phyloP scores from a whole-genome alignment of 2,113 vertebrate genomes.

The Pogonocichla stellata region DNA sequence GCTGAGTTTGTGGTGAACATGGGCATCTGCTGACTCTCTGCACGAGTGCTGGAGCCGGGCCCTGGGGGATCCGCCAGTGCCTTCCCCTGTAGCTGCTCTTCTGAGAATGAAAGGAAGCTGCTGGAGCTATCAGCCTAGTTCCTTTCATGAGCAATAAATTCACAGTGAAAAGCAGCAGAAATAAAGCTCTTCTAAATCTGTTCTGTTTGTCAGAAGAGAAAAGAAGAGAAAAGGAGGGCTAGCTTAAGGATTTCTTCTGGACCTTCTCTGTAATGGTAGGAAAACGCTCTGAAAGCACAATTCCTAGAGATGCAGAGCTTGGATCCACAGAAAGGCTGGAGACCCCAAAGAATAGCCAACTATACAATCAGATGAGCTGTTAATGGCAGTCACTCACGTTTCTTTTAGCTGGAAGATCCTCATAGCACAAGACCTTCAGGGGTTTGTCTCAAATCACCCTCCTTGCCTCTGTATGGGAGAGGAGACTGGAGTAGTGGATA shows the following conservation, averaged over 20 bases:
- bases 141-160: constrained; percentile 7
- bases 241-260: neutral
- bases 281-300: neutral
- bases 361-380: neutral
- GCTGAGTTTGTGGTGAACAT: neutral
- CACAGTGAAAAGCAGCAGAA: neutral
- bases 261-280: neutral
- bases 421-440: neutral
- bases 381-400: neutral
- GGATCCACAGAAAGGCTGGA: neutral
- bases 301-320: neutral
- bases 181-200: neutral
- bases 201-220: neutral
- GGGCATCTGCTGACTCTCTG: constrained; percentile 33
- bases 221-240: neutral
- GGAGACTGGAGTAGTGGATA: neutral
- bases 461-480: neutral
- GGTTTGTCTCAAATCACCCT: neutral
- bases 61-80: neutral
- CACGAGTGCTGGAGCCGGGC: neutral
- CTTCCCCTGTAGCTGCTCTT: neutral
- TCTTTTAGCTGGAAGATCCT: neutral
- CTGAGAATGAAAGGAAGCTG: neutral
- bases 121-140: neutral
- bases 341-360: neutral